Conservation (phyloP, 2,888 invertebrate genomes). For the Meloe dianella region DNA sequence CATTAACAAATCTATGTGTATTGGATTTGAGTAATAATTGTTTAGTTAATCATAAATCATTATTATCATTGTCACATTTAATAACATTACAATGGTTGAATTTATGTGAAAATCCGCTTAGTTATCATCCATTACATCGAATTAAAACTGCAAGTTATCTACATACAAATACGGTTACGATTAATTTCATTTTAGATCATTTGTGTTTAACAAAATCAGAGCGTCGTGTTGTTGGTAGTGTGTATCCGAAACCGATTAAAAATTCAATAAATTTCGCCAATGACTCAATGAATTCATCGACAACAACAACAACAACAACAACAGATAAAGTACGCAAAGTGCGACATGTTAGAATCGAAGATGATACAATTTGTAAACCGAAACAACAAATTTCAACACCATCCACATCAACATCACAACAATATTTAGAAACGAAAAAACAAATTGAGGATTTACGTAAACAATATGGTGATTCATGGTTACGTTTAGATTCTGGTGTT, state of each 20-base stretch:
- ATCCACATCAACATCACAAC: slow-evolving; percentile 42
- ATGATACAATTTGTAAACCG: slow-evolving; percentile 53
- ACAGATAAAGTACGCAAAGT: slow-evolving; percentile 51
- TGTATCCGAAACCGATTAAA: slow-evolving; percentile 46
- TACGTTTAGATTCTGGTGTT: slow-evolving; percentile 57
- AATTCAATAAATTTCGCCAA: slow-evolving; percentile 11
- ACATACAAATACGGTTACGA: slow-evolving; percentile 62
- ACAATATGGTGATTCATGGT: slow-evolving; percentile 68
- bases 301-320: background rate
- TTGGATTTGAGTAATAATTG: slow-evolving; percentile 71
- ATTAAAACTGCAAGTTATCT: slow-evolving; percentile 63
- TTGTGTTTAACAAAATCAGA: slow-evolving; percentile 63
- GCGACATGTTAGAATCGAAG: slow-evolving; percentile 58
- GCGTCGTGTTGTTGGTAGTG: slow-evolving; percentile 59
- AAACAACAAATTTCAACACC: slow-evolving; percentile 44
- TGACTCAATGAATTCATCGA: slow-evolving; percentile 26
- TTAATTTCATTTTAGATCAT: slow-evolving; percentile 65
- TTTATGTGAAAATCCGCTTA: slow-evolving; percentile 68
- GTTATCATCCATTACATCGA: slow-evolving; percentile 68
- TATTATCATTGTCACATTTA: slow-evolving; percentile 65
- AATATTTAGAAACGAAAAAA: slow-evolving; percentile 66
- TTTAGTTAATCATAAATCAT: slow-evolving; percentile 65
- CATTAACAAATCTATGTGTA: slow-evolving; percentile 64
- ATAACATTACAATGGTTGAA: slow-evolving; percentile 63
- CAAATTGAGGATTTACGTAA: slow-evolving; percentile 65